Conservation (phyloP, 92 coral and sea anemone species). For the Metridium senile region DNA sequence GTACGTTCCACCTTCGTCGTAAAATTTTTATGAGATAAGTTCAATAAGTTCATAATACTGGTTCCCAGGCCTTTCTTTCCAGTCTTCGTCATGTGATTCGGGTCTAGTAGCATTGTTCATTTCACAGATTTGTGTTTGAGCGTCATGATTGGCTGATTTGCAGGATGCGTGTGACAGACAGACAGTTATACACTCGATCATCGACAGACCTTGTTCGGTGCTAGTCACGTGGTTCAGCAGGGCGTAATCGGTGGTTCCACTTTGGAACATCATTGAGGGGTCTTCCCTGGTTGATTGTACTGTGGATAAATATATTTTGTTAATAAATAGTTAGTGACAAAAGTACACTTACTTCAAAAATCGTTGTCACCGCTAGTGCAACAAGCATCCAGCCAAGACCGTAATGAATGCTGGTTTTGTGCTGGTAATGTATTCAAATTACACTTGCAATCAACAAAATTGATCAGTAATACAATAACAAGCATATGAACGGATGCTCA, state of each 20-base stretch:
- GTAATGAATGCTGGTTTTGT: no score
- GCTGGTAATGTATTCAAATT: no score
- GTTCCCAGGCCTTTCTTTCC: conserved; percentile 12
- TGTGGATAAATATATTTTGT: neutral
- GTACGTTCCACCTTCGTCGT: no score
- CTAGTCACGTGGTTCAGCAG: neutral
- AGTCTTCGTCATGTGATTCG: neutral
- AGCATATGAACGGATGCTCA: no score
- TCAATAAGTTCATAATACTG: conserved; percentile 1
- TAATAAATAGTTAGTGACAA: no score
- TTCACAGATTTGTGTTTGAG: neutral
- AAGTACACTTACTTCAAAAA: no score
- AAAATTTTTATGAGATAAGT: no score
- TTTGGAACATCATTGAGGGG: neutral
- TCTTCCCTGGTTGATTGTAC: neutral
- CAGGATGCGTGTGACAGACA: neutral
- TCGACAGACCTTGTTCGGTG: neutral
- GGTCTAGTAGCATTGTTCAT: conserved; percentile 2
- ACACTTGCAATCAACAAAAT: no score
- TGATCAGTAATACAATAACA: no score
- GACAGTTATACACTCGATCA: neutral
- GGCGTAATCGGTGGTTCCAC: neutral
- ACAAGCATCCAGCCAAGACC: no score
- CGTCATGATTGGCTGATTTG: neutral
- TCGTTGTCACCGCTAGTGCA: no score